Evolutionary conservation across 92 coral and sea anemone species (phyloP).

Genomic region (Montipora capitata): DNA sequence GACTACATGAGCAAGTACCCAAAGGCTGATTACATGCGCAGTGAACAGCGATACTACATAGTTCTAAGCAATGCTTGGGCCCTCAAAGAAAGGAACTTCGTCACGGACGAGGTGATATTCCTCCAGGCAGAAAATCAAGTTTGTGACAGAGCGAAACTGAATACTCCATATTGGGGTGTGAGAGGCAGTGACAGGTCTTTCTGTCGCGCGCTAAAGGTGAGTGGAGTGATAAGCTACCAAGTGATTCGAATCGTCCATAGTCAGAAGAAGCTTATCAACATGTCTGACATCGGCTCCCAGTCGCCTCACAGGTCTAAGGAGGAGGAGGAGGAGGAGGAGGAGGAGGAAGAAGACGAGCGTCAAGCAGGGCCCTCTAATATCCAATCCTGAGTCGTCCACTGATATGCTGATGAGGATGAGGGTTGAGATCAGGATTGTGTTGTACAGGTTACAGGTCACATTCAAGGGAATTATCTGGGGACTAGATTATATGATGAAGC

Average conservation of each 20-base stretch:
- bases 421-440: too few relatives aligned
- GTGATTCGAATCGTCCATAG: constrained; percentile 46
- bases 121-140: constrained; percentile 27
- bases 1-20: constrained; percentile 45
- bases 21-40: constrained; percentile 37
- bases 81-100: constrained; percentile 53
- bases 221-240: constrained; percentile 71
- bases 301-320: background rate
- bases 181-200: constrained; percentile 53
- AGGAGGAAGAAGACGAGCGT: background rate
- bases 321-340: background rate
- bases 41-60: constrained; percentile 61
- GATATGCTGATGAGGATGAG: too few relatives aligned
- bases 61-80: constrained; percentile 59
- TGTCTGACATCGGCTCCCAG: constrained; percentile 29
- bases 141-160: constrained; percentile 1
- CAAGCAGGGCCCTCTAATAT: too few relatives aligned
- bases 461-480: too few relatives aligned
- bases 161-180: constrained; percentile 54
- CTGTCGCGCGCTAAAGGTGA: constrained; percentile 54
- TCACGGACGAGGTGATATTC: constrained; percentile 64
- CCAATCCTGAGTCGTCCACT: too few relatives aligned
- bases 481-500: too few relatives aligned
- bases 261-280: constrained; percentile 52
- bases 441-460: too few relatives aligned